These are phyloP conservation scores for Corapipo altera DNA, from an alignment of 2,113 vertebrate species.

Conservation along the genomic window DNA sequence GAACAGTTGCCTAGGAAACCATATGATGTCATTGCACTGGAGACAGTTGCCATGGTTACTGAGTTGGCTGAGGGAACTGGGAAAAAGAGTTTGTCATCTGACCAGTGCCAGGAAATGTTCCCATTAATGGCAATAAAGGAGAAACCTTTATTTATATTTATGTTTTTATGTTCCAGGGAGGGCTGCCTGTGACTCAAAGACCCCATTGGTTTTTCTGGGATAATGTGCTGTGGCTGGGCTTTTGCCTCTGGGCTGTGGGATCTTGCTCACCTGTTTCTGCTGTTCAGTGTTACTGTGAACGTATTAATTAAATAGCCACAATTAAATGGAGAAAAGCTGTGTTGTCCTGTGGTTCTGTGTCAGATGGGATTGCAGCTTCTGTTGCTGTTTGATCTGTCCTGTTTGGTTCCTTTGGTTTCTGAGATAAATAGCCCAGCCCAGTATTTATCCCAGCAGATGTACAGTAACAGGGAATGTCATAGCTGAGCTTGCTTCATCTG, in stretches of 20 bases:
- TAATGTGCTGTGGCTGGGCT: accelerated
- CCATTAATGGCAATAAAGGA: not conserved
- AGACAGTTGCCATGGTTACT: constrained; percentile 47
- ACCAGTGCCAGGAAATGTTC: constrained; percentile 19
- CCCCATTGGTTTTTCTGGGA: not conserved
- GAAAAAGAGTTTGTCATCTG: constrained; percentile 15
- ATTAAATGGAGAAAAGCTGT: not conserved
- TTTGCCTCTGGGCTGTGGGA: not conserved
- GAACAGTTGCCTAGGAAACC: constrained; percentile 57
- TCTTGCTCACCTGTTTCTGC: not conserved
- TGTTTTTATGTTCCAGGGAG: not conserved
- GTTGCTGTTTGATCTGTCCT: not conserved
- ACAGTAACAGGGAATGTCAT: not conserved
- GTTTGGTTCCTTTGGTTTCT: not conserved
- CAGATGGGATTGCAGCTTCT: not conserved
- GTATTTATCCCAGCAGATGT: not conserved
- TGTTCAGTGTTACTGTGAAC: not conserved
- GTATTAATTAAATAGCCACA: too few species aligned
- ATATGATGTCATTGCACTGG: constrained; percentile 64
- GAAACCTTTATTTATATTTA: not conserved
- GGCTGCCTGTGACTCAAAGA: not conserved
- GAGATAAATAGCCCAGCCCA: not conserved
- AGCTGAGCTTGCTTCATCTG: not conserved
- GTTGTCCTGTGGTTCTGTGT: not conserved
- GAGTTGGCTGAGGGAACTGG: constrained; percentile 23